Evolutionary conservation across 2,888 invertebrate species (phyloP).

Genomic region (Tachystola acroxantha): DNA sequence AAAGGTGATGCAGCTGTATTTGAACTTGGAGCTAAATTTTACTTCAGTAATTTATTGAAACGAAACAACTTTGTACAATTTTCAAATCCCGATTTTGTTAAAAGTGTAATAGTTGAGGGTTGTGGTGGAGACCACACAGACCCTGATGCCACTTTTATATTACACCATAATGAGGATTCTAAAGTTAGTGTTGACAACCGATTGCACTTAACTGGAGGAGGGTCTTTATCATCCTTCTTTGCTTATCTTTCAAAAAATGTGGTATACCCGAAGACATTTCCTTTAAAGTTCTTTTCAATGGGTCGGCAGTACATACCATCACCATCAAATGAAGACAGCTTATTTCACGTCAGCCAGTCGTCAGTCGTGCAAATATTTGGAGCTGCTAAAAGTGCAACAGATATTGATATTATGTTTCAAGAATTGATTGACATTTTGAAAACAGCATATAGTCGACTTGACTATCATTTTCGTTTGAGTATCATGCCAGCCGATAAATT

Average conservation of each 20-base stretch:
- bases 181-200: slow-evolving; percentile 74
- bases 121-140: slow-evolving; percentile 80
- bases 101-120: slow-evolving; percentile 86
- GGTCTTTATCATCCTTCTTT: slow-evolving; percentile 84
- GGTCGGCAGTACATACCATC: slow-evolving; percentile 84
- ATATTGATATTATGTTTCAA: slow-evolving; percentile 76
- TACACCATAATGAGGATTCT: slow-evolving; percentile 77
- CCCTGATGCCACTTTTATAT: slow-evolving; percentile 75
- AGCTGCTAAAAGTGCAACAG: slow-evolving; percentile 64
- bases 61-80: slow-evolving; percentile 79
- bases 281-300: slow-evolving; percentile 82
- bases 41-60: slow-evolving; percentile 58
- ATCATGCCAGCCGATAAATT: slow-evolving; percentile 80
- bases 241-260: slow-evolving; percentile 84
- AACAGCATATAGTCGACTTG: slow-evolving; percentile 80
- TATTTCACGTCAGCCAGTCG: slow-evolving; percentile 84
- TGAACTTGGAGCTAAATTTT: slow-evolving; percentile 80
- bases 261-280: slow-evolving; percentile 79
- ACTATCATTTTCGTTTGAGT: slow-evolving; percentile 82
- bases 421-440: slow-evolving; percentile 69
- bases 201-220: slow-evolving; percentile 86
- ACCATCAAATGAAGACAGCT: slow-evolving; percentile 52
- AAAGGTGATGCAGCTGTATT: slow-evolving; percentile 84
- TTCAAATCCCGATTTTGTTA: slow-evolving; percentile 87
- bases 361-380: slow-evolving; percentile 83